phyloP scores from a whole-genome alignment of 2,888 invertebrate species.

The Leptura quadrifasciata region DNA sequence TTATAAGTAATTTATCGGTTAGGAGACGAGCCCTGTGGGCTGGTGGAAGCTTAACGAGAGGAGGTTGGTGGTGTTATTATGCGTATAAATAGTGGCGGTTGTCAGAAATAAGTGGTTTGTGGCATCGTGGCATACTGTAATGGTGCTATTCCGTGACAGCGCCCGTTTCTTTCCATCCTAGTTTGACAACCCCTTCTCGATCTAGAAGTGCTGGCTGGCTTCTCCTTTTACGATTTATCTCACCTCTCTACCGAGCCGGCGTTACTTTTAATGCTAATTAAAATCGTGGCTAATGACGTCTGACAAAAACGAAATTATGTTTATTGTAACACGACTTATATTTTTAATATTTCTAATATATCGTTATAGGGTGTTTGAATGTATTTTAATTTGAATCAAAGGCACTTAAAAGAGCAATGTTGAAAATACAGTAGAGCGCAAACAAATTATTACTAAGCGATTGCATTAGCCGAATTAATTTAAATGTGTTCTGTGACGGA shows the following conservation, averaged over 20 bases:
- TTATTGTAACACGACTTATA: neutral
- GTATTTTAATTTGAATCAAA: too few relatives aligned
- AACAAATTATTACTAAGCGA: too few relatives aligned
- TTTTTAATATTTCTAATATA: too few relatives aligned
- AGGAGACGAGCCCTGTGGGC: slow-evolving; percentile 73
- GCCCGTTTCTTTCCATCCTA: slow-evolving; percentile 48
- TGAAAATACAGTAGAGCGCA: too few relatives aligned
- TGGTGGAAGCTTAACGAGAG: slow-evolving; percentile 58
- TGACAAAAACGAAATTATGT: neutral
- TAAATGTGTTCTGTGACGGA: too few relatives aligned
- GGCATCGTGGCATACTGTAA: slow-evolving; percentile 66
- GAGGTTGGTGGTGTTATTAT: slow-evolving; percentile 76
- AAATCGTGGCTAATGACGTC: neutral
- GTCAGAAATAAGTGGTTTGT: slow-evolving; percentile 79
- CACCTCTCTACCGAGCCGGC: neutral
- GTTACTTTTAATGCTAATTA: slow-evolving; percentile 2
- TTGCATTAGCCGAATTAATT: too few relatives aligned
- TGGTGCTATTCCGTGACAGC: slow-evolving; percentile 69
- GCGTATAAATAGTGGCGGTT: slow-evolving; percentile 81
- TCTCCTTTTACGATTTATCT: slow-evolving; percentile 3
- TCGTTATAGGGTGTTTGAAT: too few relatives aligned
- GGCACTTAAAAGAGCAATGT: too few relatives aligned
- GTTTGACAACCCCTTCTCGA: slow-evolving; percentile 41
- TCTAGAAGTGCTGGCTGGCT: slow-evolving; percentile 14
- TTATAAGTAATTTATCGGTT: slow-evolving; percentile 72